Evolutionary conservation across 2,113 vertebrate genomes (phyloP), one percentile per base, ranked within the genome.

Genomic region (Galemys pyrenaicus): DNA sequence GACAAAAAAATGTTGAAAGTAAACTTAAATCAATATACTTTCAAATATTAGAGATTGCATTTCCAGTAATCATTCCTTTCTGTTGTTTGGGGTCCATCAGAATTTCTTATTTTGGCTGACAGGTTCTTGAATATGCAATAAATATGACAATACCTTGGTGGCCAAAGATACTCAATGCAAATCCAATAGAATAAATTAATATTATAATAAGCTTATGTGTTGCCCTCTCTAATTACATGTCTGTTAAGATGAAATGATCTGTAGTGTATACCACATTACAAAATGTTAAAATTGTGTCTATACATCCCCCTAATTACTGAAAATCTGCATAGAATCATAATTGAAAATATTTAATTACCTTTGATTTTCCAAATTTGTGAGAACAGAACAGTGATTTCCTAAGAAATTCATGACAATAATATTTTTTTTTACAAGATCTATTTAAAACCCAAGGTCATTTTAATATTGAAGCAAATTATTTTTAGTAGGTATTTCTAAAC

Each of bases 1-100:
- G 10, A 16, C 49, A 51, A 70, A 78, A 80, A 86, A 93, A 67
- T 8, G 84, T 35, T 86, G 83, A 62, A 89, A 79, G 24, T 79
- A 91, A 94, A 89, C 84, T 74, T 4, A 80, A 91, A 83, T 86
- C 51, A 93, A 86, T 91, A 94, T 0, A 32, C 5, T 54, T 91
- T 80, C 24, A 79, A 93, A 54, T 4, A 65, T 83, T 92, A 64
- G 28, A 71, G 20, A 73, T 20, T 75, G 3, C 17, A 30, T 74
- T 96, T 78, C 68, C 90, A 65, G 74, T 89, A 75, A 89, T 60
- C 64, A 74, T 24, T 73, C 0, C 4, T 70, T 94, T 85, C 74
- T 65, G 19, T 26, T 89, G 15, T 49, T 71, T 44, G 15, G 4
- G 58, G 26, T 35, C 13, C 24, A 22, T 87, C 39, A 62, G 32